Evolutionary conservation across 2,113 vertebrate genomes (phyloP), one percentile per base, ranked within the genome.

Genomic region (Neotragus moschatus): DNA sequence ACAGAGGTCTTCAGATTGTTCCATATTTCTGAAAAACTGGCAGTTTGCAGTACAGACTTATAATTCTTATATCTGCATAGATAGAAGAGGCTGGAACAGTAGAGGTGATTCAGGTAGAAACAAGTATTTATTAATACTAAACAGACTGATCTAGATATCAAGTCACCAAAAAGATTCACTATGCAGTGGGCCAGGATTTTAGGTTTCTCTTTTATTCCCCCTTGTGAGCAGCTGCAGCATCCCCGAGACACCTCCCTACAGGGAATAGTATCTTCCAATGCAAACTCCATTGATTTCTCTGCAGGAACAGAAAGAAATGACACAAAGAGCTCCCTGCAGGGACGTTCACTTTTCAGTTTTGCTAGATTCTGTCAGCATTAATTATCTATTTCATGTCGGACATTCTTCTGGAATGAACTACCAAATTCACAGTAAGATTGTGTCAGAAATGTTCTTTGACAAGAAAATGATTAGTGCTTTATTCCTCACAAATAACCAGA

Each of bases 201-300:
- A 97, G 88, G 33, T 39, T 90, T 58, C 39, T 92, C 9, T 58
- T 80, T 94, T 26, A 95, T 13, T 61, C 25, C 53, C 36, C 11
- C 9, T 16, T 33, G 33, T 84, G 53, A 98, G 73, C 85, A 92
- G 58, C 2, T 97, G 84, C 19, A 92, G 86, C 47, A 90, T 92
- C 36, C 36, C 75, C 30, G 82, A 56, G 75, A 26, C 30, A 39
- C 33, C 4, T 89, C 70, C 80, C 77, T 36, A n/a, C 8, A 94
- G 70, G 0, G 0, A 98, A 47, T 2, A 84, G 80, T 6, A 33
- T 36, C 91, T 91, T 97, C 33, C 79, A 92, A 85, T 49, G 75
- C 90, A 98, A 94, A 98, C 16, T 73, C 87, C 55, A 93, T 0
- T 75, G 73, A 98, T 88, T 97, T 95, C 80, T 73, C 77, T 60